Evolutionary conservation across 2,113 vertebrate genomes (phyloP), one percentile per base, ranked within the genome.

Genomic region (Nycticryphes semicollaris): DNA sequence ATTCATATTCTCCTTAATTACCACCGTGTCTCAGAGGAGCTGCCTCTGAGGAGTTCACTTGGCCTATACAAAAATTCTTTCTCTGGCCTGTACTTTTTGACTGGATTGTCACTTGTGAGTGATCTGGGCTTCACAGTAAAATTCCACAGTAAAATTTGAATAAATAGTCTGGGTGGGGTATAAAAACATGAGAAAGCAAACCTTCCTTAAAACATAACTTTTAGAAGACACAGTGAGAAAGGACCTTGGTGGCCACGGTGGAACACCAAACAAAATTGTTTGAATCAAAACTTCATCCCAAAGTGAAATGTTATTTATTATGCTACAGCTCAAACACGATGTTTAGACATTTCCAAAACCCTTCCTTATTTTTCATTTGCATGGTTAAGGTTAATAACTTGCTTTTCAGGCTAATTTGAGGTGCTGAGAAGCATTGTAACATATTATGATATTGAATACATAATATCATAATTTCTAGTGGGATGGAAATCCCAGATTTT

Each of bases 241-340:
- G 33, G 14, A 83, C 12, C 18, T 80, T 77, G 57, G 59, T 50
- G 31, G 22, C 17, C 37, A 66, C 45, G 54, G 45, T 48, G 20
- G 54, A 85, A 87, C 31, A 91, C 4, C 67, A 87, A 83, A 94
- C 8, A 89, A 93, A 96, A 76, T 59, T 14, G 39, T 56, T 87
- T 89, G n/a, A 89, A 93, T 69, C 66, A 89, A 94, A 90, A 64
- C 39, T 87, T 75, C 47, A 94, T 45, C 62, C 2, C 2, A 66
- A 91, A 84, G 22, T 43, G 24, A 94, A 84, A 89, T 60, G 69
- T 39, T 83, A 76, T 93, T 95, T 96, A 89, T 95, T 96, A 63
- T 31, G 7, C 89, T 93, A 72, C 18, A 91, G 30, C 30, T 94
- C 51, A 87, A 90, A 85, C 12, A 76, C 62, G 31, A 73, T 73